A percentile compares a stretch with the other conserved stretches of the same genome.
Conservation (phyloP, 2,113 vertebrate genomes). For the Mobula hypostoma region DNA sequence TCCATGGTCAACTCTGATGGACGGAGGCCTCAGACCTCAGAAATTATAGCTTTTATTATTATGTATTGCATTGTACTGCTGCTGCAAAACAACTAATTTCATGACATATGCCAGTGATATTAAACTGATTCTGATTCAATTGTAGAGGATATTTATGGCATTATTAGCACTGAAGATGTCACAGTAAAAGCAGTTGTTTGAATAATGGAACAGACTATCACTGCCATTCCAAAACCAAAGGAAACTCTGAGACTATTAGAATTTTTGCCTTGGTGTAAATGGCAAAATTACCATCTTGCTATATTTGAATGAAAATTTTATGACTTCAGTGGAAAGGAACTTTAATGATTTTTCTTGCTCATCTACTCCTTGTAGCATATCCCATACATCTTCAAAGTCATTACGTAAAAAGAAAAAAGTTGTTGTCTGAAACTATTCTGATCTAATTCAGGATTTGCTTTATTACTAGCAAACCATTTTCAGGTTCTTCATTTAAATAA, state of each 20-base stretch:
- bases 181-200: not conserved
- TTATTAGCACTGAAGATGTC: not conserved
- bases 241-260: not conserved
- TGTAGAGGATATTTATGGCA: not conserved
- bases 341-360: slow-evolving; percentile 20
- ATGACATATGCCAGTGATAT: too few species aligned
- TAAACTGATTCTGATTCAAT: not conserved
- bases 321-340: not conserved
- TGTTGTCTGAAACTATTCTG: not conserved
- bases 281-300: not conserved
- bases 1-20: too few species aligned
- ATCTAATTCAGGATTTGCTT: not conserved
- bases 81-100: too few species aligned
- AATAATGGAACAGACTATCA: not conserved
- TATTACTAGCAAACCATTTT: slow-evolving; percentile 6
- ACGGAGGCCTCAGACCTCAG: too few species aligned
- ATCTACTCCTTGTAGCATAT: not conserved
- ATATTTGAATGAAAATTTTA: slow-evolving; percentile 29
- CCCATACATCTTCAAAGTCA: not conserved
- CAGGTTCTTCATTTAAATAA: slow-evolving; percentile 27
- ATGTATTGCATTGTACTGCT: too few species aligned
- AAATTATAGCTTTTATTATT: too few species aligned
- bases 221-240: not conserved
- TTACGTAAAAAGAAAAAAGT: slow-evolving; percentile 7
- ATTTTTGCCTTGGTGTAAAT: not conserved